phyloP scores from a whole-genome alignment of 1,140 invertebrate genomes.

The Diploscapter pachys region DNA sequence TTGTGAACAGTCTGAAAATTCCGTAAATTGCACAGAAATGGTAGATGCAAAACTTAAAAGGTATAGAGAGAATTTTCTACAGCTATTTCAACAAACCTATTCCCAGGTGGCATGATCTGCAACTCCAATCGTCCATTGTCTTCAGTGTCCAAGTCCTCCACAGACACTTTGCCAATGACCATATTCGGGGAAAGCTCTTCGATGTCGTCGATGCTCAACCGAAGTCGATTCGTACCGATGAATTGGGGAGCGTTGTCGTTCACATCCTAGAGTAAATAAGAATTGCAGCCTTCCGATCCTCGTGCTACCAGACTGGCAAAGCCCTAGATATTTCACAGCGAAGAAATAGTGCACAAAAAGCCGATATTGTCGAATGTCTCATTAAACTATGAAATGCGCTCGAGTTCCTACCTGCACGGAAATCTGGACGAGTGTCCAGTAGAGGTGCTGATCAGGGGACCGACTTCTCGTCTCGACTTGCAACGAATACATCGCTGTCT shows the following conservation, averaged over 20 bases:
- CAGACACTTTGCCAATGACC: constrained; percentile 42
- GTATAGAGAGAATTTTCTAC: too few relatives aligned
- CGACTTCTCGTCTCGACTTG: constrained; percentile 43
- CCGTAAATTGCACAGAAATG: too few relatives aligned
- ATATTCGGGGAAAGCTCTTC: constrained; percentile 41
- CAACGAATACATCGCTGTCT: constrained; percentile 46
- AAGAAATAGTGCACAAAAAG: too few relatives aligned
- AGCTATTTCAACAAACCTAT: too few relatives aligned
- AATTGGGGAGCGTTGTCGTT: constrained; percentile 56
- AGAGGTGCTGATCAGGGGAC: constrained; percentile 47
- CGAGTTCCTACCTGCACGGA: constrained; percentile 41
- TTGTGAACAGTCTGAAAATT: constrained; percentile 53
- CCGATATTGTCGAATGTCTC: too few relatives aligned
- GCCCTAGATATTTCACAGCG: too few relatives aligned
- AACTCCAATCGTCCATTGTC: constrained; percentile 50
- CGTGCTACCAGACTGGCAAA: too few relatives aligned
- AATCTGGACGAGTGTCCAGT: constrained; percentile 53
- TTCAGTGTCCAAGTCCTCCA: constrained; percentile 48
- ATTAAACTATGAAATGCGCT: too few relatives aligned
- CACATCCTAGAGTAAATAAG: constrained; percentile 41
- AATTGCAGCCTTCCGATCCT: too few relatives aligned
- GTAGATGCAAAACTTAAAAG: too few relatives aligned
- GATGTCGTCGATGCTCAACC: constrained; percentile 44
- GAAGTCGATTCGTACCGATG: constrained; percentile 44
- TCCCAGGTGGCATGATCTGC: constrained; percentile 45